Evolutionary conservation across 2,113 vertebrate species (phyloP).

Genomic region (Atrichornis clamosus): DNA sequence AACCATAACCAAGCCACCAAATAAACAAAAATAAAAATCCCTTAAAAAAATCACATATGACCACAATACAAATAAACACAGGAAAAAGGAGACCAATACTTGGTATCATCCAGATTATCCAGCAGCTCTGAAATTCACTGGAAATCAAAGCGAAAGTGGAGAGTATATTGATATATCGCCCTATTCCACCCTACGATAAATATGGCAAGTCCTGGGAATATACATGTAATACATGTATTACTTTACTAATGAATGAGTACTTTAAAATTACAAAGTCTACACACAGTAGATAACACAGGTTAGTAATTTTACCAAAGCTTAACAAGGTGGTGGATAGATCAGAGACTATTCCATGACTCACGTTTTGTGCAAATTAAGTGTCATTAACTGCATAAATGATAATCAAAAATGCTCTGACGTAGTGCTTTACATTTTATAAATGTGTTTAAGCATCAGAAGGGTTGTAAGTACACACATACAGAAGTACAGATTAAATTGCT

Average conservation of each 20-base stretch:
- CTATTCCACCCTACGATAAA: not conserved
- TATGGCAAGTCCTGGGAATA: not conserved
- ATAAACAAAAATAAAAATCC: not conserved
- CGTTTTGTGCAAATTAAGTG: constrained; percentile 4
- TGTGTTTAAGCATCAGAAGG: not conserved
- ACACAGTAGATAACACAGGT: not conserved
- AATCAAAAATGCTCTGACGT: not conserved
- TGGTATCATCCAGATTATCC: not conserved
- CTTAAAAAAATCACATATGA: not conserved
- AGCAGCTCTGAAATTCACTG: not conserved
- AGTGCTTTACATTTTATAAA: not conserved
- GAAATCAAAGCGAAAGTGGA: not conserved
- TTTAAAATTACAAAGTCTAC: not conserved
- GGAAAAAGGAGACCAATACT: not conserved
- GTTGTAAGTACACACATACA: not conserved
- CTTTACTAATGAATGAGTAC: not conserved
- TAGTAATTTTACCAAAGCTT: not conserved
- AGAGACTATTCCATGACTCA: not conserved
- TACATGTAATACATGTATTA: not conserved
- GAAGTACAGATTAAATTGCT: not conserved
- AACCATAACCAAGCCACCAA: not conserved
- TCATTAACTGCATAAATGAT: not conserved
- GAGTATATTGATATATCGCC: not conserved
- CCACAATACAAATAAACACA: not conserved
- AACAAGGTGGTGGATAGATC: not conserved